These are phyloP conservation scores for Porites australiensis DNA, from an alignment of 64 coral and sea anemone genomes.

Conservation along the genomic window DNA sequence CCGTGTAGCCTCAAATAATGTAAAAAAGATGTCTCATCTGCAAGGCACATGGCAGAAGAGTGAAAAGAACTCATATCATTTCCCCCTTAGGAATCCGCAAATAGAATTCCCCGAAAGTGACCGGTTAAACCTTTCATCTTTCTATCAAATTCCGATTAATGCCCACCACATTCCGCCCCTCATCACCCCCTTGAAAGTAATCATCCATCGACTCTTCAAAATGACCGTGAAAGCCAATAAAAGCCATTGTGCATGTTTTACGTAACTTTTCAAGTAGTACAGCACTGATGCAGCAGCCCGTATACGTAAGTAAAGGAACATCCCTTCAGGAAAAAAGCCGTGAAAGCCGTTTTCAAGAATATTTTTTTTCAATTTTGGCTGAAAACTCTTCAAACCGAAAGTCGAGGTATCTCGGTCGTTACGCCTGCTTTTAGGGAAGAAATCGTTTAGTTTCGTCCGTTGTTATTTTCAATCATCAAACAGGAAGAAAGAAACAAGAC, in stretches of 20 bases:
- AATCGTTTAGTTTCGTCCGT: background rate
- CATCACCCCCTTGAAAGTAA: background rate
- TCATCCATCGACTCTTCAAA: background rate
- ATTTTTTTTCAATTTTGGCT: background rate
- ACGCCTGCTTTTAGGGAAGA: background rate
- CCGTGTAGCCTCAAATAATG: background rate
- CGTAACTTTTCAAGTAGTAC: background rate
- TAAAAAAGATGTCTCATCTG: constrained; percentile 1
- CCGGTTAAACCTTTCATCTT: background rate
- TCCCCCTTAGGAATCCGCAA: background rate
- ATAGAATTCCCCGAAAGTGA: background rate
- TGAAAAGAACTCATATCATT: constrained; percentile 2
- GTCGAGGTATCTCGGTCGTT: background rate
- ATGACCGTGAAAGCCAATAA: background rate
- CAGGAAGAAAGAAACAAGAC: background rate
- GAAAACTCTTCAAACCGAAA: constrained; percentile 1
- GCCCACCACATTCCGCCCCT: background rate
- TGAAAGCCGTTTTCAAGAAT: background rate
- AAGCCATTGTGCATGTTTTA: background rate
- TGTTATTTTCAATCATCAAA: constrained; percentile 2
- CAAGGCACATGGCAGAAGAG: background rate
- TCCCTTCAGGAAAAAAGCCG: background rate
- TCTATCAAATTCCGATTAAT: constrained; percentile 2
- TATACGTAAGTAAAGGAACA: background rate
- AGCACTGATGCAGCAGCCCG: background rate